Base-by-base conservation (phyloP, 2,888 invertebrate species). In the Drymonia ruficornis region DNA sequence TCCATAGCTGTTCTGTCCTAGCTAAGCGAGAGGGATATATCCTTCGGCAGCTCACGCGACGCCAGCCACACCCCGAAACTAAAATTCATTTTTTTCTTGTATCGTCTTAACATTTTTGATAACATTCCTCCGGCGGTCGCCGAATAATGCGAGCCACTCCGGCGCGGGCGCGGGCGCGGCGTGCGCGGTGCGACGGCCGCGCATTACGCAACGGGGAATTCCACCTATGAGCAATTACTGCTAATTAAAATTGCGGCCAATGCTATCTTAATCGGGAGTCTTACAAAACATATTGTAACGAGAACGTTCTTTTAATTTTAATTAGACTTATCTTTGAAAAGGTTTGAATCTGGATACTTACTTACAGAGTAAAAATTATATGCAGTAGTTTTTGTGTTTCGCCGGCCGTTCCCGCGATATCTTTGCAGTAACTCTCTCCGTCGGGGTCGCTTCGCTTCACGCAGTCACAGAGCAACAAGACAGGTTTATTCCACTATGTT, bases 241-340 rank as follows among this genome's bases (percentile, higher is more conserved):
- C 71, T 80, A 59, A 73, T 80, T 78, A 80, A 80, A 64, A 80
- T 80, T 63, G 67, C 74, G 69, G 72, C 67, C 62, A 67, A 66
- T 65, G 68, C 65, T 72, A 77, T 78, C 76, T 78, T 51, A 60
- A 67, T 65, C 63, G 56, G 44, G 42, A 44, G 13, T 15, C 28
- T 29, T 46, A 53, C 38, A 57, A 60, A 59, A 45, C 36, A 46
- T 34, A 51, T 44, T 53, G 23, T 44, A 16, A 50, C 29, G 55
- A 65, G 63, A 23, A 44, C 7, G 50, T 45, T 56, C 43, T 50
- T 51, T 44, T 45, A 44, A n/a, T n/a, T n/a, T 50, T 50, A 43
- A 34, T 9, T n/a, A 47, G 18, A 2, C n/a, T 6, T 1, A 16
- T 0, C 16, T 5, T 8, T 7, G 18, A n/a, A n/a, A n/a, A n/a